Evolutionary conservation across 2,888 invertebrate species (phyloP), one percentile per base, ranked within the genome.

Genomic region (Ctenicera cuprea): DNA sequence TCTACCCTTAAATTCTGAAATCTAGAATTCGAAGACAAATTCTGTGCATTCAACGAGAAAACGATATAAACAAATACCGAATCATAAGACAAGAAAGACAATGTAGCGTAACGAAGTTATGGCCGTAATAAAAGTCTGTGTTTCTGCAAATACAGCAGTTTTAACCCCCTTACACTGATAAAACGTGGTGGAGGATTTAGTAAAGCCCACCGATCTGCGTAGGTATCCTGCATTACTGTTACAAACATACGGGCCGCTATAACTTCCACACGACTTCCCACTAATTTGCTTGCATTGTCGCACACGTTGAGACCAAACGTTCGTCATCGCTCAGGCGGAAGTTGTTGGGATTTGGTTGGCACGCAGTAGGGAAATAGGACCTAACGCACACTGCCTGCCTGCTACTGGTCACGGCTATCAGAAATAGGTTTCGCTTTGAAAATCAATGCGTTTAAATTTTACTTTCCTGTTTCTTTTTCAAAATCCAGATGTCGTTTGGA

Each of bases 211-310:
- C 78, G 77, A 77, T 80, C 78, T 77, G 79, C 80, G 82, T 80
- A 80, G 80, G 80, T 77, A 80, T 80, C 80, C 69, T 77, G 78
- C 80, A 81, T 80, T 81, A 80, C 79, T 80, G 81, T 76, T 80
- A 73, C 76, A 77, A 71, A 74, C 74, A 66, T 66, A 79, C 80
- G 81, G 80, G 79, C 82, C 80, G 83, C 83, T 82, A 85, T 86
- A 86, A 85, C 86, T 87, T 86, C 85, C 85, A 83, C 83, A 80
- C 83, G 83, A 82, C 81, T 84, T 83, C 80, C 83, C 81, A 83
- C 85, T 86, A 86, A 86, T 86, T 86, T 84, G 82, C 82, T 80
- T 82, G 83, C 82, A 77, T 81, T 84, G 86, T 85, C 86, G 82
- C 81, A 78, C 80, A 79, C 81, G 78, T 81, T 84, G 78, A 78